Evolutionary conservation across 2,888 invertebrate species (phyloP).

Genomic region (Habrosyne pyritoides): DNA sequence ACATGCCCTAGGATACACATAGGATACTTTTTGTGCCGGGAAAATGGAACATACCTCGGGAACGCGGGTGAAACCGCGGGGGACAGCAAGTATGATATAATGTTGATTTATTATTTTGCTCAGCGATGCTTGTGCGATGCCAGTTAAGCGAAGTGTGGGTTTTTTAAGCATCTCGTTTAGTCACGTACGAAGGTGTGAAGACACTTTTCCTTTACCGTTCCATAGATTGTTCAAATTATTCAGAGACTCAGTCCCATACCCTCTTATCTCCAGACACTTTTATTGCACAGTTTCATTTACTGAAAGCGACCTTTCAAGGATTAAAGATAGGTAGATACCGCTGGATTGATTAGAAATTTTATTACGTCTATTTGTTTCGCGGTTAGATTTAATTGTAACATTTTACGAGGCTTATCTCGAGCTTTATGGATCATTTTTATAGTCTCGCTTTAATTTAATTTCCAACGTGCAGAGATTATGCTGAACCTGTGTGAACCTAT

Average conservation of each 20-base stretch:
- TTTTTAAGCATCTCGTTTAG: too few species aligned
- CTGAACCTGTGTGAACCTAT: too few species aligned
- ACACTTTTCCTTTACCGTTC: neutral
- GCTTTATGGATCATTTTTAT: neutral
- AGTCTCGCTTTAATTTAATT: neutral
- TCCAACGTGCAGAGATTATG: too few species aligned
- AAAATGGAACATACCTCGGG: too few species aligned
- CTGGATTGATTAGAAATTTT: slow-evolving; percentile 22
- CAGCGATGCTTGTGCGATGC: neutral
- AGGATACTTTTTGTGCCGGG: too few species aligned
- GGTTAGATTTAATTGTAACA: neutral
- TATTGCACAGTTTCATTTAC: slow-evolving; percentile 12
- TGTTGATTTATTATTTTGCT: neutral
- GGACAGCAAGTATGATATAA: too few species aligned
- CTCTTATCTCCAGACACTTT: slow-evolving; percentile 14
- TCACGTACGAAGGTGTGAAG: too few species aligned
- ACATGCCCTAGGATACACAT: too few species aligned
- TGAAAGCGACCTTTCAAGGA: slow-evolving; percentile 6
- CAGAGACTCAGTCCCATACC: neutral
- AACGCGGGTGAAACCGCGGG: too few species aligned
- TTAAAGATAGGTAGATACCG: slow-evolving; percentile 15
- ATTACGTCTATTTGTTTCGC: slow-evolving; percentile 10
- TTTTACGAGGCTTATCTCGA: neutral
- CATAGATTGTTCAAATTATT: neutral
- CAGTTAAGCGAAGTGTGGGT: neutral